A percentile compares a stretch with the other conserved stretches of the same genome.
Conservation (phyloP, 2,797 vertebrate genomes). For the Cirrhinus molitorella region DNA sequence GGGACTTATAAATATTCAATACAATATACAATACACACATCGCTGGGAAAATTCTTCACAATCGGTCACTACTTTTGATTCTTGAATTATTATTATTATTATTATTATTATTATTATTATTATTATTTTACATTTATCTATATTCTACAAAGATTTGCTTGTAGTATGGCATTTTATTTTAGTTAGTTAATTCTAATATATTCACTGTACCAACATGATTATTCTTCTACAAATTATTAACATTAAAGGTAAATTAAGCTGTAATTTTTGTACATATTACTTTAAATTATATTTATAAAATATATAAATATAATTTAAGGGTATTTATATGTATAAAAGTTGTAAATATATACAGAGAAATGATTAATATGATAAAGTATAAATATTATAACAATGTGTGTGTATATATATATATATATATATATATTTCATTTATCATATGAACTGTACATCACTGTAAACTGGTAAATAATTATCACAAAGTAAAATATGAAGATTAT, state of each 20-base stretch:
- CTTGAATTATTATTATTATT: too few relatives aligned
- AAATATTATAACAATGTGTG: too few relatives aligned
- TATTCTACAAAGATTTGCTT: too few relatives aligned
- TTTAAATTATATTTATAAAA: neutral
- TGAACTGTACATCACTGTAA: too few relatives aligned
- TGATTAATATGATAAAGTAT: too few relatives aligned
- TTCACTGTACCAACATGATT: neutral
- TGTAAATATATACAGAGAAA: neutral
- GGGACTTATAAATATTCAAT: too few relatives aligned
- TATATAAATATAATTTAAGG: too few relatives aligned
- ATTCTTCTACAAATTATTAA: neutral
- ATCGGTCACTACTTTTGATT: conserved; percentile 28
- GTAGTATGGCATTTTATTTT: neutral
- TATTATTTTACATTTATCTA: neutral
- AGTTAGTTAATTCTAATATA: neutral
- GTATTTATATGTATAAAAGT: neutral
- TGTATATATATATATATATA: too few relatives aligned
- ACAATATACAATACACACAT: too few relatives aligned
- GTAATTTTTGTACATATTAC: neutral
- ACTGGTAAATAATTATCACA: too few relatives aligned
- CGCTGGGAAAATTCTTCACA: conserved; percentile 30
- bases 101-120: neutral
- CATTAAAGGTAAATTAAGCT: neutral
- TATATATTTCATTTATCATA: too few relatives aligned
- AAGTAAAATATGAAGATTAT: too few relatives aligned